phyloP scores from a whole-genome alignment of 2,888 invertebrate species.

The Notodonta ziczac region DNA sequence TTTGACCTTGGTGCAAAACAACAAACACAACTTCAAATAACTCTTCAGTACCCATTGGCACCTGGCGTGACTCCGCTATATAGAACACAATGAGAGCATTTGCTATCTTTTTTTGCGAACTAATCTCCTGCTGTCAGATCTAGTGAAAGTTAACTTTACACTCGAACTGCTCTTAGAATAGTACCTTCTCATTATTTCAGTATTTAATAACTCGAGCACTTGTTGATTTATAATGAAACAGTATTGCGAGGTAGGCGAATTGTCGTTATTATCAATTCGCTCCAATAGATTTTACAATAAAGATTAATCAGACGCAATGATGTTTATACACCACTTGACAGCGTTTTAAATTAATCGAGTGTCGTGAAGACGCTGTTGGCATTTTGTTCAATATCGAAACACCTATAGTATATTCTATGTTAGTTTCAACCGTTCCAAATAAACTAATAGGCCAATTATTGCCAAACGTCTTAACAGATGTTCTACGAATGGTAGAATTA shows the following conservation, averaged over 20 bases:
- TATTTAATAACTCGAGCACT: conserved; percentile 29
- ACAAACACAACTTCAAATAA: conserved; percentile 46
- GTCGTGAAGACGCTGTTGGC: conserved; percentile 8
- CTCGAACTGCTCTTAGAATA: conserved; percentile 38
- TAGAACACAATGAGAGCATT: conserved; percentile 66
- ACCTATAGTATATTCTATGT: conserved; percentile 9
- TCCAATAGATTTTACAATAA: conserved; percentile 51
- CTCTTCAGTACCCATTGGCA: conserved; percentile 28
- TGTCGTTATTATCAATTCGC: conserved; percentile 48
- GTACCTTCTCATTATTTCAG: conserved; percentile 29
- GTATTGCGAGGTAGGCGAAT: conserved; percentile 3
- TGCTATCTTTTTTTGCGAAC: conserved; percentile 64
- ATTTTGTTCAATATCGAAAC: neutral
- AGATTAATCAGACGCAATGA: conserved; percentile 46
- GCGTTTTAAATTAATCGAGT: conserved; percentile 31
- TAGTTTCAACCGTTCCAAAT: conserved; percentile 48
- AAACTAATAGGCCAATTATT: conserved; percentile 55
- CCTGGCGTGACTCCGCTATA: conserved; percentile 64
- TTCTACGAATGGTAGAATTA: conserved; percentile 51
- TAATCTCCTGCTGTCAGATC: conserved; percentile 57
- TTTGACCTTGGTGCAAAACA: conserved; percentile 72
- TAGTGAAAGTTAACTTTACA: conserved; percentile 70
- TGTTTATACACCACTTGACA: conserved; percentile 29
- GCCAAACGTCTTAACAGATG: conserved; percentile 47
- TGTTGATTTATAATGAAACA: conserved; percentile 10